phyloP scores from a whole-genome alignment of 2,888 invertebrate species.

The Thalpophila matura region DNA sequence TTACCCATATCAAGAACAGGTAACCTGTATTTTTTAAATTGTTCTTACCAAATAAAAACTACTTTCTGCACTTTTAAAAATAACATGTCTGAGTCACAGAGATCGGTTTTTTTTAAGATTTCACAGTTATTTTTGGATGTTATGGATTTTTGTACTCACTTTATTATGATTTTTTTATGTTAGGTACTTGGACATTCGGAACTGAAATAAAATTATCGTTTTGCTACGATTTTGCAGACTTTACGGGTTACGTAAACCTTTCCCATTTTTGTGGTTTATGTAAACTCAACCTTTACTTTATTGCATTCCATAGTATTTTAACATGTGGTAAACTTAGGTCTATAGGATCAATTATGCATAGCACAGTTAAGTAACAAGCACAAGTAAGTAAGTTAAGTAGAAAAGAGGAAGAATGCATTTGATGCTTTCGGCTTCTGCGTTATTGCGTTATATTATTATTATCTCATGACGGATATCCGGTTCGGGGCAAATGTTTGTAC shows the following conservation, averaged over 20 bases:
- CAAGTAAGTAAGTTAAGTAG: too few relatives aligned
- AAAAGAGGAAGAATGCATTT: too few relatives aligned
- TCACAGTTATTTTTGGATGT: conserved; percentile 26
- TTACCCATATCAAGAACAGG: conserved; percentile 34
- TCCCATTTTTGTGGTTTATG: neutral
- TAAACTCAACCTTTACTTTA: too few relatives aligned
- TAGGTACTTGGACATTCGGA: neutral
- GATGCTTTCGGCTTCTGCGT: conserved; percentile 9
- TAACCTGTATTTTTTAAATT: conserved; percentile 22
- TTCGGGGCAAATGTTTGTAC: conserved; percentile 32
- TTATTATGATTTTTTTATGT: neutral
- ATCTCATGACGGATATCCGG: conserved; percentile 17
- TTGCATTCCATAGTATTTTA: too few relatives aligned
- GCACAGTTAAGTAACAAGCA: too few relatives aligned
- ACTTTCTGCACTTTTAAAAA: conserved; percentile 45
- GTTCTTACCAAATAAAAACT: conserved; percentile 33
- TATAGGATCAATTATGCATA: too few relatives aligned
- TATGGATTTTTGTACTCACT: too few relatives aligned
- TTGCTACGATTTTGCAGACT: too few relatives aligned
- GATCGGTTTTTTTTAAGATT: neutral
- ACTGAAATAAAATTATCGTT: neutral
- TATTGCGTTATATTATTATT: too few relatives aligned
- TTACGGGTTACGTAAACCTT: neutral
- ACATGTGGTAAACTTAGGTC: too few relatives aligned
- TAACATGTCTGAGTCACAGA: conserved; percentile 9